Base-by-base conservation (phyloP, 2,888 invertebrate genomes). In the Endotricha flammealis region DNA sequence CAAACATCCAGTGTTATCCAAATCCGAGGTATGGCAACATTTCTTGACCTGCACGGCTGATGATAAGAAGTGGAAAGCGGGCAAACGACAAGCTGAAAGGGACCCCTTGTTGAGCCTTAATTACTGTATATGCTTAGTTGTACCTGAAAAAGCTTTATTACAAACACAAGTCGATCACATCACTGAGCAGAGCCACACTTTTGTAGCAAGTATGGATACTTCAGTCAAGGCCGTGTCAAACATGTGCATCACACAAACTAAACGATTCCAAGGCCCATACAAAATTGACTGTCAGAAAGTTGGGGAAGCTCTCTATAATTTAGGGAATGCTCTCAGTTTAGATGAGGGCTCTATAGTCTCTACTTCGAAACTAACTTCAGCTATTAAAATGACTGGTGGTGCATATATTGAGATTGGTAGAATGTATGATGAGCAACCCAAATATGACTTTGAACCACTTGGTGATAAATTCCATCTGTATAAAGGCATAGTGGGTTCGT, bases 11-110 rank as follows among this genome's bases (percentile, higher is more conserved):
- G 95, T 99, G 5, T 83, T 99, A 24, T 95, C 97, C 2, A 92
- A 91, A 53, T 93, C 93, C 60, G 95, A 95, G 50, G 98, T 98
- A 0, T 98, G 98, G 95, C 92, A 94, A 65, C 99, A 99, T 74
- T 99, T 99, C 74, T 90, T 99, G 32, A 96, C 96, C 1, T 98
- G 98, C 69, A 97, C 96, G n/a, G n/a, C n/a, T 4, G 98, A 99
- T 81, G 98, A 97, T 58, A 98, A 97, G 74, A 91, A 94, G 53
- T 99, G 99, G 99, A 99, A 99, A 82, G 91, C 91, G 30, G 99
- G 99, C 2, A 99, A 99, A 78, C 88, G 99, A 45, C 92, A 92
- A 74, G 98, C 99, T 0, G 99, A 99, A 77, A 94, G 93, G 61
- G 99, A 99, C 74, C 93, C 95, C 57, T 90, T 96, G 45, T 88